Base-by-base conservation (phyloP, 2,888 invertebrate genomes). In the Myathropa florea region DNA sequence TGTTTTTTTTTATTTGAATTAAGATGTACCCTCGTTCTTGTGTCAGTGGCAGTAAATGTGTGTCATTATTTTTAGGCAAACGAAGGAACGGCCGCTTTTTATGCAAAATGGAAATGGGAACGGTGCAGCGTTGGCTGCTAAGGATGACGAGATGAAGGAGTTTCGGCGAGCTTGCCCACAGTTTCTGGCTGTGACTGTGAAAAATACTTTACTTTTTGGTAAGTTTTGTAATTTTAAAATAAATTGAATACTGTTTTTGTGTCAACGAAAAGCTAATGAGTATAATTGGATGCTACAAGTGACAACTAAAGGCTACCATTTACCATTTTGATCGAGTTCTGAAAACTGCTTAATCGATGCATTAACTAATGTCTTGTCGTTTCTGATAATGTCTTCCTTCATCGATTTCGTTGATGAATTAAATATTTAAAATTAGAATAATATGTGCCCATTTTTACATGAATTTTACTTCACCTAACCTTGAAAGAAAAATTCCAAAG, bases 121-220 rank as follows among this genome's bases (percentile, higher is more conserved):
- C 79, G 28, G 85, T 12, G 71, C 78, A 78, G 85, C 80, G 75
- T 88, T 88, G 79, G 89, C 46, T 1, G 83, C 75, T 30, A 90
- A 90, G 71, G 86, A 90, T 57, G 76, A 88, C 70, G 91, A 92
- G 89, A 90, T 92, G 36, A 91, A 91, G 88, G 93, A 94, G 89
- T 93, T 94, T 83, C 93, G 93, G 46, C 93, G 94, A n/a, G 95
- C 95, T 0, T 90, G 95, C 63, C 96, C 96, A 1, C 96, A 97
- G 93, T 93, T 96, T 88, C 91, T 96, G 88, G 97, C 97, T n/a
- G 96, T 96, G 30, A 94, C 95, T 89, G 96, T 96, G 23, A 97
- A 97, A 92, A 97, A 97, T 93, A 93, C 96, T 79, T 93, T 97
- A 46, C 94, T 97, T 39, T 92, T 96, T 88, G 95, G 94, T 94